Base-by-base conservation (phyloP, 2,113 vertebrate genomes). In the Maccullochella peelii region DNA sequence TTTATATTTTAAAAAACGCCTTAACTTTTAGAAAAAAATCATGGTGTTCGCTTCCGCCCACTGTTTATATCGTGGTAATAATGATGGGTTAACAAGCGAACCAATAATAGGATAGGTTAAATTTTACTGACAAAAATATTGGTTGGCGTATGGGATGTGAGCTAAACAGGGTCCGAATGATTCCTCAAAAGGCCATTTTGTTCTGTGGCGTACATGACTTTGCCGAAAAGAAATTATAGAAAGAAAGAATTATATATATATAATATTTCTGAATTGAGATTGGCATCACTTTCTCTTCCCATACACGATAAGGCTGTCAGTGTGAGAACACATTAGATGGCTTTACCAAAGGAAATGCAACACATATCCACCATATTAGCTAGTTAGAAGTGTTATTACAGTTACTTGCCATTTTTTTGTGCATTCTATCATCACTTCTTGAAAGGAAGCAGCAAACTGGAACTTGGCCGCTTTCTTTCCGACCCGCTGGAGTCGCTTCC, bases 401-500 rank as follows among this genome's bases (percentile, higher is more conserved):
- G 1, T 1, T 23, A 91, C 96, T 95, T 83, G 97, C 97, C 97
- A 98, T 91, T 97, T 97, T 12, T 95, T 94, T 0, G 93, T 95
- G 89, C 97, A 96, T 80, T 98, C 97, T 25, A 98, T 47, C 15
- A 94, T 87, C 66, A 98, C 94, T 27, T 98, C 96, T 11, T 97
- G 95, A 78, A 95, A 98, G 12, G 96, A 97, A n/a, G 96, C 97
- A 42, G 95, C 96, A 33, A 97, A 97, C 83, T 97, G 96, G 88
- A 98, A 98, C 92, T 97, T 97, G 66, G 96, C 93, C 3, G 97
- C 97, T 85, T 92, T 95, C 89, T 98, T 98, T 3, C 97, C 97
- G 30, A 96, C 96, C 3, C 97, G 94, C 92, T 98, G 97, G 5
- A 98, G 95, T 73, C 97, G 95, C 89, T 98, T 98, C 97, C 97